These are phyloP conservation scores for Leistus spinibarbis DNA, from an alignment of 2,888 invertebrate species.

Conservation along the genomic window DNA sequence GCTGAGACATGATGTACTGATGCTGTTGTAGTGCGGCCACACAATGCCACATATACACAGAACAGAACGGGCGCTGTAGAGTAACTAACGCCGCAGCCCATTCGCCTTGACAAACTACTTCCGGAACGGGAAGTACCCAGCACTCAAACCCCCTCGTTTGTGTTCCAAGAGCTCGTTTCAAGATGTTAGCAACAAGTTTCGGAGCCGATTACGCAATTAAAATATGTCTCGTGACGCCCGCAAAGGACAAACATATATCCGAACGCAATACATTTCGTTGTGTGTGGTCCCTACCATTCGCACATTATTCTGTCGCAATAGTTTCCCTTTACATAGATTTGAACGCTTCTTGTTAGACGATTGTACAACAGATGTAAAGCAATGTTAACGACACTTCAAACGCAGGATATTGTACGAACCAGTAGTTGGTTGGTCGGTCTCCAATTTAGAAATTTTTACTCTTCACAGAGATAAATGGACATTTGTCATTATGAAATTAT, in stretches of 20 bases:
- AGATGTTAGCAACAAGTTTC: slow-evolving; percentile 37
- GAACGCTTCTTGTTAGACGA: neutral
- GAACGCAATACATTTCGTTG: neutral
- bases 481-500: no score
- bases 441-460: no score
- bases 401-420: no score
- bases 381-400: neutral
- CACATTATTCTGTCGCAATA: neutral
- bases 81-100: slow-evolving; percentile 35
- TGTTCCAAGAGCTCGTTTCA: slow-evolving; percentile 24
- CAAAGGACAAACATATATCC: neutral
- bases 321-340: no score
- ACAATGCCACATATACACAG: slow-evolving; percentile 19
- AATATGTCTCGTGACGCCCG: slow-evolving; percentile 19
- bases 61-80: slow-evolving; percentile 9
- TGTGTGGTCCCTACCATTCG: neutral
- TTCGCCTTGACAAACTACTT: slow-evolving; percentile 37
- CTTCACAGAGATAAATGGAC: no score
- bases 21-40: slow-evolving; percentile 19
- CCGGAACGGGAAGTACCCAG: slow-evolving; percentile 32
- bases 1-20: slow-evolving; percentile 1
- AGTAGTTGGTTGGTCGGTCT: no score
- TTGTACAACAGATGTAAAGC: neutral
- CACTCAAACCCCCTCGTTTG: slow-evolving; percentile 31
- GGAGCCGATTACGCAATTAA: slow-evolving; percentile 33